These are phyloP conservation scores for Eilema griseolum DNA, from an alignment of 2,888 invertebrate genomes.

Conservation along the genomic window DNA sequence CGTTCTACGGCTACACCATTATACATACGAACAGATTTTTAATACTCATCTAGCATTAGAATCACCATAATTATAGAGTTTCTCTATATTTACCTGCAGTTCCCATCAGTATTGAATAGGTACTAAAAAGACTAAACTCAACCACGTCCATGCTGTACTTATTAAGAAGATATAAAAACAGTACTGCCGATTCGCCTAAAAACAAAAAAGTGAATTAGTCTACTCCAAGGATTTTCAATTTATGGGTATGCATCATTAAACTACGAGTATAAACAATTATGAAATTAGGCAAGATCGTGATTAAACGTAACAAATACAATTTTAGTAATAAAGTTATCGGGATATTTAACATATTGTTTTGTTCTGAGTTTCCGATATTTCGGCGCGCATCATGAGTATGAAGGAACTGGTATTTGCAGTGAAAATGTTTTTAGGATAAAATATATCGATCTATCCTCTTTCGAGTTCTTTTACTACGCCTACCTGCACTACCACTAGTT, in stretches of 20 bases:
- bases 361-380: too few species aligned
- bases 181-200: constrained; percentile 82
- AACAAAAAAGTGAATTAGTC: constrained; percentile 2
- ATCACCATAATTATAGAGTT: neutral
- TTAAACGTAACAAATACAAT: neutral
- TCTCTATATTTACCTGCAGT: constrained; percentile 73
- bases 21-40: too few species aligned
- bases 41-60: neutral
- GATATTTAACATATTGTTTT: too few species aligned
- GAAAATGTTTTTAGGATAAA: too few species aligned
- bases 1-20: too few species aligned
- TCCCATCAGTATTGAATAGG: constrained; percentile 81
- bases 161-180: constrained; percentile 81
- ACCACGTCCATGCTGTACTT: constrained; percentile 84
- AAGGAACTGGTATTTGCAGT: too few species aligned
- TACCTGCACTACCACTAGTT: too few species aligned
- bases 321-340: too few species aligned
- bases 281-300: constrained; percentile 6
- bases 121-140: constrained; percentile 82
- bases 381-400: too few species aligned
- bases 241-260: neutral
- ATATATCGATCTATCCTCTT: too few species aligned
- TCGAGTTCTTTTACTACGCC: too few species aligned
- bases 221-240: neutral
- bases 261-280: neutral